Conservation (phyloP, 2,888 invertebrate species). For the Lasioglossum morio region DNA sequence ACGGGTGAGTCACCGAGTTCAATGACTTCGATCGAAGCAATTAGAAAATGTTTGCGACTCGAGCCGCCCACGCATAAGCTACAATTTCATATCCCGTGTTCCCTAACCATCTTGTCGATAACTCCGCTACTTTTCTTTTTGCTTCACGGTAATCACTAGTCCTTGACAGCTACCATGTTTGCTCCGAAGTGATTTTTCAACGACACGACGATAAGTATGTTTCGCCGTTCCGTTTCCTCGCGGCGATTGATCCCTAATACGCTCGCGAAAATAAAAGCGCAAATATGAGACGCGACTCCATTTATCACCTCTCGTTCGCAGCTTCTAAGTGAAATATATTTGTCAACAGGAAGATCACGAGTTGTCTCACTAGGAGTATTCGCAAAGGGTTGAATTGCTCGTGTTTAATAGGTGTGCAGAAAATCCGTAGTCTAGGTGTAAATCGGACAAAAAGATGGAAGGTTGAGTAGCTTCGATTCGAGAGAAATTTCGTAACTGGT, state of each 20-base stretch:
- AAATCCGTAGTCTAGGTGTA: neutral
- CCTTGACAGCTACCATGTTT: conserved; percentile 1
- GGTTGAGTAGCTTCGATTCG: neutral
- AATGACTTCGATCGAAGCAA: conserved; percentile 36
- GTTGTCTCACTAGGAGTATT: neutral
- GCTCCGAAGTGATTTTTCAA: conserved; percentile 28
- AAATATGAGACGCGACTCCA: neutral
- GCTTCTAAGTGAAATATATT: neutral
- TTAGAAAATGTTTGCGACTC: conserved; percentile 23
- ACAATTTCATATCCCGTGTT: conserved; percentile 50
- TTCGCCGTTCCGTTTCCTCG: conserved; percentile 1
- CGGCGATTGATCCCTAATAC: neutral
- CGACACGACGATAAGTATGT: conserved; percentile 33
- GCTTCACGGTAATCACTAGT: conserved; percentile 27
- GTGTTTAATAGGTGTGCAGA: too few species aligned
- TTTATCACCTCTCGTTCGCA: neutral
- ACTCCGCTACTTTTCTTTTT: conserved; percentile 13
- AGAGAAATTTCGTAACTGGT: conserved; percentile 4
- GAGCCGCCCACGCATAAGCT: conserved; percentile 1
- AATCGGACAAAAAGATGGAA: neutral
- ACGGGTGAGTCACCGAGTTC: conserved; percentile 19
- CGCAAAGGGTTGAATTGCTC: too few species aligned
- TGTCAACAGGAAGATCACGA: neutral
- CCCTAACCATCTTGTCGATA: conserved; percentile 34
- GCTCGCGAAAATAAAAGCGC: conserved; percentile 11